Conservation (phyloP, 2,888 invertebrate genomes). For the Copidosoma aretas region DNA sequence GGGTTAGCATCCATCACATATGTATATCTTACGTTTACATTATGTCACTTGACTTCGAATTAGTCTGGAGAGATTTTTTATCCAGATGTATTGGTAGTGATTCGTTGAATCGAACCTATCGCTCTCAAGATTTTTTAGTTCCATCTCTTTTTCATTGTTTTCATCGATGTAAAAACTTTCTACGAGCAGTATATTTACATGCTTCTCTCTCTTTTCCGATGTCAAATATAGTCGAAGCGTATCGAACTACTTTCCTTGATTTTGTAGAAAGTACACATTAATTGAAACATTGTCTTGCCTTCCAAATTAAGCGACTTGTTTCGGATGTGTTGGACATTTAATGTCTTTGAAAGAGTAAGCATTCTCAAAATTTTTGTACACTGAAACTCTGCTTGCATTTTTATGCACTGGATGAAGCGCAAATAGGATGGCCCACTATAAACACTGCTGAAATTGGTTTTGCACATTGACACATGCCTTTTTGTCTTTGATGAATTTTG, state of each 20-base stretch:
- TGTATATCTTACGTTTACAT: no score
- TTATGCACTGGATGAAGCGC: background rate
- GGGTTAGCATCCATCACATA: background rate
- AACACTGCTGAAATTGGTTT: background rate
- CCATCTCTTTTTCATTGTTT: background rate
- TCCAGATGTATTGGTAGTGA: no score
- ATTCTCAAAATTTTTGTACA: background rate
- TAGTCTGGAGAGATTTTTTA: no score
- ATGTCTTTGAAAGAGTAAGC: background rate
- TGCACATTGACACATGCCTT: background rate
- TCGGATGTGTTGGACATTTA: background rate
- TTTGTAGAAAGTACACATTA: background rate
- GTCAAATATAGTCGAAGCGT: background rate
- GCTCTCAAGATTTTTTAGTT: no score
- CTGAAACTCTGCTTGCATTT: background rate
- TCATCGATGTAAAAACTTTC: background rate
- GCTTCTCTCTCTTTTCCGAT: no score
- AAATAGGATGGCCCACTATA: background rate
- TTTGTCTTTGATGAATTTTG: background rate
- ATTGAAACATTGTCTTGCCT: background rate
- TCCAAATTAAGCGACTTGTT: background rate
- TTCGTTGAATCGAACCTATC: no score
- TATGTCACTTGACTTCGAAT: no score
- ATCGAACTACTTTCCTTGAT: background rate
- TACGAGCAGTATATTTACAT: no score